Evolutionary conservation across 2,888 invertebrate species (phyloP), one percentile per base, ranked within the genome.

Genomic region (Hedya salicella): DNA sequence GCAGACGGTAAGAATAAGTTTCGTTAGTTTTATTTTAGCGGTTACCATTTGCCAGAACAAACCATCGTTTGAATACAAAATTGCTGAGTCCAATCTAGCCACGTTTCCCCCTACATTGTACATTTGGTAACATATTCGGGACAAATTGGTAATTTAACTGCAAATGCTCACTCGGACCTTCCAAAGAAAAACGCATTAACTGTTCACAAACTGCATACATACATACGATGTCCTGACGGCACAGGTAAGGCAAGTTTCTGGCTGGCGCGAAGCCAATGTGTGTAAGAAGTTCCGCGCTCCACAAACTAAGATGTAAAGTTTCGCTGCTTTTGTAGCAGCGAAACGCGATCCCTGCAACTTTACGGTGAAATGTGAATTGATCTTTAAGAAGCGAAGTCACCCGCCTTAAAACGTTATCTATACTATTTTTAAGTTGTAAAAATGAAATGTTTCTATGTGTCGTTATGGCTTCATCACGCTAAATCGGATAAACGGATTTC

Each of bases 231-330:
- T 36, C 2, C 36, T 11, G 2, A 11, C 9, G 36, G 36, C 78
- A 78, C 19, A 62, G 80, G 78, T 78, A 77, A 78, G 83, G 80
- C 80, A 85, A 85, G 76, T 85, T 81, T 73, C 74, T 73, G 71
- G 40, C 56, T 88, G 87, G 87, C 86, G 68, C 66, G 62, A 56
- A 73, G 86, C 88, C 88, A 88, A 80, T 82, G 82, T 87, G 86
- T 82, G 83, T 76, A 76, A 79, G 82, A 83, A 86, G 77, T 86
- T 83, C 68, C 71, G 70, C 68, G 72, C 72, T 72, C 74, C 73
- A 75, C 74, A 70, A 77, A 76, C 77, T 77, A 77, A 81, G 78
- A 81, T 81, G 74, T 76, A 75, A 82, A 85, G 80, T 86, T 85
- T 75, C 72, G 73, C 76, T 75, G 75, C 80, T 78, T 78, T 79